Evolutionary conservation across 2,888 invertebrate genomes (phyloP).

Genomic region (Drosophila neonasuta): DNA sequence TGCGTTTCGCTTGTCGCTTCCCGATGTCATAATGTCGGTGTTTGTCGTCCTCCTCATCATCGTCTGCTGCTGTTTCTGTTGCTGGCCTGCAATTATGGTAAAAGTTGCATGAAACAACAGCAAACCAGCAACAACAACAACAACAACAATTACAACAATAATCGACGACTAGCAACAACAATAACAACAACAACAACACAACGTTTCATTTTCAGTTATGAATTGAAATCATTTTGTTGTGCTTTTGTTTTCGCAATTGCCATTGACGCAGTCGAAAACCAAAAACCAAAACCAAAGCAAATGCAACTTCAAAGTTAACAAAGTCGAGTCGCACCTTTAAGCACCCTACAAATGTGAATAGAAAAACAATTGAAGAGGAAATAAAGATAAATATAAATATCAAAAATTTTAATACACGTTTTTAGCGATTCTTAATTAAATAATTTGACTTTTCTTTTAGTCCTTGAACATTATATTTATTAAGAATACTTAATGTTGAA

Average conservation of each 20-base stretch:
- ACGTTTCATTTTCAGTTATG: slow-evolving; percentile 67
- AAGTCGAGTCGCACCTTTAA: slow-evolving; percentile 7
- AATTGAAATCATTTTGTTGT: slow-evolving; percentile 59
- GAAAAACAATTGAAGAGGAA: too few relatives aligned
- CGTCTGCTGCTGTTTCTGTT: slow-evolving; percentile 1
- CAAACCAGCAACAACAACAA: slow-evolving; percentile 42
- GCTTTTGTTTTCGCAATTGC: slow-evolving; percentile 59
- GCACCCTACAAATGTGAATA: slow-evolving; percentile 6
- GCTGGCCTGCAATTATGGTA: slow-evolving; percentile 71
- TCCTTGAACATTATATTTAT: too few relatives aligned
- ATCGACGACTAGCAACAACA: slow-evolving; percentile 33
- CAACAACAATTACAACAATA: slow-evolving; percentile 41
- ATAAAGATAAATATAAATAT: too few relatives aligned
- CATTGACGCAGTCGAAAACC: slow-evolving; percentile 17
- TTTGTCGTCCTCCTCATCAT: slow-evolving; percentile 37
- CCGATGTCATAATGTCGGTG: slow-evolving; percentile 71
- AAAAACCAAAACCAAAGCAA: slow-evolving; percentile 14
- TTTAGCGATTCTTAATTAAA: too few relatives aligned
- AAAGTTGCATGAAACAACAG: slow-evolving; percentile 66
- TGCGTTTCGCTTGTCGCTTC: slow-evolving; percentile 76
- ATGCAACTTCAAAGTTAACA: not conserved
- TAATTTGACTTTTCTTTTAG: too few relatives aligned
- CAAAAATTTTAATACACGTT: too few relatives aligned
- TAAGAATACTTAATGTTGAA: too few relatives aligned
- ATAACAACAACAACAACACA: slow-evolving; percentile 44